phyloP scores from a whole-genome alignment of 2,797 vertebrate genomes.

The Smutsia gigantea region DNA sequence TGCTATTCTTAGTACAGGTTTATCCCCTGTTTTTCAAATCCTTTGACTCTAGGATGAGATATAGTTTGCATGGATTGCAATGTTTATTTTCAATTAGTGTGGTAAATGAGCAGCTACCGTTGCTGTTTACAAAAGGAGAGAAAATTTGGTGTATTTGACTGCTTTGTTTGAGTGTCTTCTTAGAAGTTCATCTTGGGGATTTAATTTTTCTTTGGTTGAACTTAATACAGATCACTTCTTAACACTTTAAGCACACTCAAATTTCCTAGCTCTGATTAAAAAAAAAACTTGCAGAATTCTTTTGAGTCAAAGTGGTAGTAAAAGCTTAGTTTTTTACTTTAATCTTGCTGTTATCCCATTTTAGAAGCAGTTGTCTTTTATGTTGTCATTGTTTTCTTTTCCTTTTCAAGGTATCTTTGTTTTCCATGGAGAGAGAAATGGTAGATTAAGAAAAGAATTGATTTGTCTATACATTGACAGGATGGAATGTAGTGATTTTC shows the following conservation, averaged over 20 bases:
- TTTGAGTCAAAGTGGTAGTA: neutral
- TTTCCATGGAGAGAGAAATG: conserved; percentile 16
- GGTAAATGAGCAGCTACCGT: neutral
- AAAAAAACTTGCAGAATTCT: conserved; percentile 23
- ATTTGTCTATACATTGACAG: neutral
- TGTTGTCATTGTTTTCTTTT: neutral
- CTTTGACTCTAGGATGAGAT: conserved; percentile 4
- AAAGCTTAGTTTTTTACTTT: conserved; percentile 33
- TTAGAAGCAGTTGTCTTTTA: conserved; percentile 37
- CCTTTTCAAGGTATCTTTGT: neutral
- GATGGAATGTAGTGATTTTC: conserved; percentile 33
- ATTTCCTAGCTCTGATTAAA: neutral
- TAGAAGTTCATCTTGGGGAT: conserved; percentile 21
- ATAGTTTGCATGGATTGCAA: conserved; percentile 21
- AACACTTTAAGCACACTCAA: conserved; percentile 9
- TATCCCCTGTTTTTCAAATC: conserved; percentile 55
- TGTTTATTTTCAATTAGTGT: conserved; percentile 53
- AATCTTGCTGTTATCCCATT: conserved; percentile 6
- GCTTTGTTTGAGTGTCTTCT: neutral
- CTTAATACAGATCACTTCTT: neutral
- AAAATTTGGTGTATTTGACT: conserved; percentile 19
- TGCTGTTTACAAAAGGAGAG: neutral
- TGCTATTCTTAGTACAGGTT: conserved; percentile 34
- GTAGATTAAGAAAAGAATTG: conserved; percentile 20
- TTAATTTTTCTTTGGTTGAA: conserved; percentile 38